Conservation (phyloP, 1,140 invertebrate species). For the Drosophila ohnishii region DNA sequence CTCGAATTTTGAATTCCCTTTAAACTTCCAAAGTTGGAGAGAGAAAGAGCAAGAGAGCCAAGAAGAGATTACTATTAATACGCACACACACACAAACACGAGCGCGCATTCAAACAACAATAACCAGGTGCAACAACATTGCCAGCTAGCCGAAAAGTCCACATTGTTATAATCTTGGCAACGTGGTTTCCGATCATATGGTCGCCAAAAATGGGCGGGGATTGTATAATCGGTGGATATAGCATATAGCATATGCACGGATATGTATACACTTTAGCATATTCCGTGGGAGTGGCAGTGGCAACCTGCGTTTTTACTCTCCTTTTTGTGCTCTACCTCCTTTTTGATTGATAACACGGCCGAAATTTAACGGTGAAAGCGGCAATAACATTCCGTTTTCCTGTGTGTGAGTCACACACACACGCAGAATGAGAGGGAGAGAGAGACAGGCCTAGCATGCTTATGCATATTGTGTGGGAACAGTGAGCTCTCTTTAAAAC, state of each 20-base stretch:
- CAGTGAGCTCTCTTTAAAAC: background rate
- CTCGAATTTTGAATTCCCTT: conserved; percentile 34
- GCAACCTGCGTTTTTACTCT: background rate
- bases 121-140: conserved; percentile 56
- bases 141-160: conserved; percentile 49
- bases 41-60: background rate
- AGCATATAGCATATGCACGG: conserved; percentile 8
- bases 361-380: conserved; percentile 40
- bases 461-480: conserved; percentile 6
- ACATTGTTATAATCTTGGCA: conserved; percentile 70
- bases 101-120: conserved; percentile 44
- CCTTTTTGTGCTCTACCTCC: conserved; percentile 10
- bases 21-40: conserved; percentile 12
- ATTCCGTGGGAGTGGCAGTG: conserved; percentile 23
- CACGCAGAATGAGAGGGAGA: background rate
- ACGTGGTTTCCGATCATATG: conserved; percentile 78
- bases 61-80: conserved; percentile 17
- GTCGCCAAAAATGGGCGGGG: conserved; percentile 49
- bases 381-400: conserved; percentile 20
- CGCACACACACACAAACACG: background rate
- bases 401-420: conserved; percentile 23
- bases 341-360: conserved; percentile 19
- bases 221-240: conserved; percentile 48
- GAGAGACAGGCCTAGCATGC: conserved; percentile 12
- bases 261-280: conserved; percentile 6